Evolutionary conservation across 1,140 invertebrate genomes (phyloP), one percentile per base, ranked within the genome.

Genomic region (Cecropterus lyciades): DNA sequence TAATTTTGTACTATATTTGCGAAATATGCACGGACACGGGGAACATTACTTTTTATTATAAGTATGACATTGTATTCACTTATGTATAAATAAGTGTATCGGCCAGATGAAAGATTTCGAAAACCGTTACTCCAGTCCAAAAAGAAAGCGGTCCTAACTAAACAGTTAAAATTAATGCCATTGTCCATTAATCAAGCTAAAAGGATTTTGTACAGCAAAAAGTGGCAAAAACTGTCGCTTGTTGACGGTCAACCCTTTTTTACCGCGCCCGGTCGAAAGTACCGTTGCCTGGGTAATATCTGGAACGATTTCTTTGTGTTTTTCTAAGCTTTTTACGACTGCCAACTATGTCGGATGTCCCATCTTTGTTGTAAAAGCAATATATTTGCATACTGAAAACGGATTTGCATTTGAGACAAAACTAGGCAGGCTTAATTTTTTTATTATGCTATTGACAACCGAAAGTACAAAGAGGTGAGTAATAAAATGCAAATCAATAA

Each of bases 181-280:
- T 87, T 89, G 84, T 87, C 69, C 75, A 84, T 83, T 86, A 89
- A 89, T 89, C 81, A 86, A 82, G 73, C 79, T 85, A 87, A 89
- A 89, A 72, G 84, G 79, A 82, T 84, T 87, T 82, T 55, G 57
- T 55, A 69, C 24, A 16, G 82, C 80, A 87, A 57, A 43, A 45
- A 43, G 40, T 14, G 24, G 55, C 55, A 57, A 87, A 85, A 87
- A 85, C 77, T 77, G 37, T 66, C 65, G 69, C 65, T 70, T 72
- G 71, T 74, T 73, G 68, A 62, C 62, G 53, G 53, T 65, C 73
- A 88, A 87, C 85, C 84, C 83, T 88, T 90, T 90, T 89, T 88
- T 87, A 77, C 72, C 48, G 27, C 16, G 9, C 14, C 42, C 43
- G 11, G 40, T n/a, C n/a, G n/a, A 51, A 73, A 52, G 64, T 82